Percentiles rank a stretch among this genome's conserved stretches.
phyloP scores from a whole-genome alignment of 2,797 vertebrate genomes.

The Myotis pilosus region DNA sequence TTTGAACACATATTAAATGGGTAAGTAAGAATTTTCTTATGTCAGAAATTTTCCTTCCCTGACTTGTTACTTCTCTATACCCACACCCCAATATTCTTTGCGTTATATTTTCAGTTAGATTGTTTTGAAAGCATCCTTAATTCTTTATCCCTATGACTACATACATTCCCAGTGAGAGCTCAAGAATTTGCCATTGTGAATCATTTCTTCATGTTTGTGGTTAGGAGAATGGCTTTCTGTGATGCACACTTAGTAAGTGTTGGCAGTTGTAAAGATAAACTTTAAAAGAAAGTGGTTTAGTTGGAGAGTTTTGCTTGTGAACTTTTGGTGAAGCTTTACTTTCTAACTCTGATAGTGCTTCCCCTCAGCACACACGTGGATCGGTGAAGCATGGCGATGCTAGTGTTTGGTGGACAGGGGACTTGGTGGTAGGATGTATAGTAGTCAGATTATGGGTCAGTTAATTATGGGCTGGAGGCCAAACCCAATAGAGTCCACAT shows the following conservation, averaged over 20 bases:
- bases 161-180: background rate
- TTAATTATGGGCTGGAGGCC: background rate
- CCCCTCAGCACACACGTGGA: background rate
- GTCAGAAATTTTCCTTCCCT: background rate
- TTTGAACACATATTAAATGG: slow-evolving; percentile 99
- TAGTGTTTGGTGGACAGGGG: background rate
- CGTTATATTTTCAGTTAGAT: background rate
- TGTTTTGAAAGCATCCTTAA: slow-evolving; percentile 5
- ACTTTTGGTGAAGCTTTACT: background rate
- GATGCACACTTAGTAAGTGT: background rate
- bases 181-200: background rate
- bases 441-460: background rate
- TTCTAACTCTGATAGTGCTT: background rate
- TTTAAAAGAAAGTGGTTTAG: background rate
- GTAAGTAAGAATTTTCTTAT: slow-evolving; percentile 84
- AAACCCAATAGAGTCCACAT: background rate
- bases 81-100: background rate
- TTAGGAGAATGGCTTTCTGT: slow-evolving; percentile 33
- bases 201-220: slow-evolving; percentile 12
- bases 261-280: background rate
- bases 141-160: background rate
- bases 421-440: background rate
- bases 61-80: background rate
- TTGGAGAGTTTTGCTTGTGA: background rate
- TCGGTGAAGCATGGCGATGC: background rate